These are phyloP conservation scores for Mustelus asterias DNA, from an alignment of 2,113 vertebrate species.

Conservation along the genomic window DNA sequence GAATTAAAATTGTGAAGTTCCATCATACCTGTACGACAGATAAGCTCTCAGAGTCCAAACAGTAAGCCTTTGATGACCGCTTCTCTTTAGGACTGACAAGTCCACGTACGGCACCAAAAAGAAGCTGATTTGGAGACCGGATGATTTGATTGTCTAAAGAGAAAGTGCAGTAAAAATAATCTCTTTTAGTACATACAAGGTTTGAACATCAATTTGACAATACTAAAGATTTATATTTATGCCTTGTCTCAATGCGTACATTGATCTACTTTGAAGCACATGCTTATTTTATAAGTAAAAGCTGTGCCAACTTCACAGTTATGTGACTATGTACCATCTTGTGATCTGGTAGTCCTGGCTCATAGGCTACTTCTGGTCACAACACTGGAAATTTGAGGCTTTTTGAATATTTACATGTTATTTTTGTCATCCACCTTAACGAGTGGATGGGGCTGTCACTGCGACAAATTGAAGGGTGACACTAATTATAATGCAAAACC, in stretches of 20 bases:
- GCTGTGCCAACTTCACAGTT: not conserved
- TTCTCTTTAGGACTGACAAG: slow-evolving; percentile 48
- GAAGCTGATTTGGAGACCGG: slow-evolving; percentile 73
- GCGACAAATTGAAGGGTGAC: not conserved
- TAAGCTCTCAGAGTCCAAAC: slow-evolving; percentile 45
- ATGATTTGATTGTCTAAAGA: slow-evolving; percentile 48
- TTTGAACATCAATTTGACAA: not conserved
- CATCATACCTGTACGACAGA: slow-evolving; percentile 65
- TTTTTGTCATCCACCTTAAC: not conserved
- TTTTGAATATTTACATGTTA: not conserved
- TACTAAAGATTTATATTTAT: not conserved
- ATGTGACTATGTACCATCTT: not conserved
- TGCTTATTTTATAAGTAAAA: not conserved
- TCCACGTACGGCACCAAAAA: slow-evolving; percentile 73
- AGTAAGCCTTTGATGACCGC: slow-evolving; percentile 48
- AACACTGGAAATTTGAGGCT: not conserved
- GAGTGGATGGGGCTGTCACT: not conserved
- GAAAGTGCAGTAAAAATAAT: slow-evolving; percentile 33
- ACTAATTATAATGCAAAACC: not conserved
- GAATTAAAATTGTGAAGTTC: not conserved
- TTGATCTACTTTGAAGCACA: not conserved
- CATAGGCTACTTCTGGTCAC: not conserved
- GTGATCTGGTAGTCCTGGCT: not conserved
- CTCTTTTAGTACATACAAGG: not conserved
- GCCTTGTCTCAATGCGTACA: not conserved